Conservation (phyloP, 2,888 invertebrate species). For the Plebejus anna region DNA sequence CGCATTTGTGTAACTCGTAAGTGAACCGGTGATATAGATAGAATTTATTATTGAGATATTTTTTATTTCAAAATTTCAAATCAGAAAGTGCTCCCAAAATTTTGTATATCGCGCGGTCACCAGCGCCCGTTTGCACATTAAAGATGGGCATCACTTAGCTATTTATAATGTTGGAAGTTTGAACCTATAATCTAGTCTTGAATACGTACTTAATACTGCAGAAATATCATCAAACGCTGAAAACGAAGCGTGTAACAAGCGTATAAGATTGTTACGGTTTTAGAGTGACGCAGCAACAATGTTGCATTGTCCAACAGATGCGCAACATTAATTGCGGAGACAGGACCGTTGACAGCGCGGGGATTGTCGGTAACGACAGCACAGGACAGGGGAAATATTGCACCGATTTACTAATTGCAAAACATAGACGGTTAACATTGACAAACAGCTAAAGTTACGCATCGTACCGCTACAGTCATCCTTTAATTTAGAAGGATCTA, state of each 20-base stretch:
- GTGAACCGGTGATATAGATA: no score
- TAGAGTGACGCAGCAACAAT: not conserved
- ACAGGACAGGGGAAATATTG: constrained; percentile 10
- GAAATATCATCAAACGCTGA: not conserved
- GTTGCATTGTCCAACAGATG: constrained; percentile 12
- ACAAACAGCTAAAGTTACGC: not conserved
- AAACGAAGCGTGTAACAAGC: not conserved
- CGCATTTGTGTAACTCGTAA: no score
- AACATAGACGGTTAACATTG: not conserved
- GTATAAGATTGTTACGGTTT: not conserved
- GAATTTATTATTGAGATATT: no score
- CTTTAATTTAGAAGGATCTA: not conserved
- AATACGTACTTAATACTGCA: no score
- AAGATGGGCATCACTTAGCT: no score
- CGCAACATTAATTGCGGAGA: not conserved
- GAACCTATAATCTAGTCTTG: no score
- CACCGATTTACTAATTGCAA: constrained; percentile 7
- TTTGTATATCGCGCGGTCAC: no score
- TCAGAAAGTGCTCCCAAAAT: no score
- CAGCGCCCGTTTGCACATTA: no score
- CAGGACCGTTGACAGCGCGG: not conserved
- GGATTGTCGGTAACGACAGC: not conserved
- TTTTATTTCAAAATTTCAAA: no score
- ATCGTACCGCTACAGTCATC: not conserved
- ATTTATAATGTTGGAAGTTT: no score